A percentile compares a stretch with the other conserved stretches of the same genome.
Evolutionary conservation across 2,888 invertebrate species (phyloP).

Genomic region (Conomelus anceps): DNA sequence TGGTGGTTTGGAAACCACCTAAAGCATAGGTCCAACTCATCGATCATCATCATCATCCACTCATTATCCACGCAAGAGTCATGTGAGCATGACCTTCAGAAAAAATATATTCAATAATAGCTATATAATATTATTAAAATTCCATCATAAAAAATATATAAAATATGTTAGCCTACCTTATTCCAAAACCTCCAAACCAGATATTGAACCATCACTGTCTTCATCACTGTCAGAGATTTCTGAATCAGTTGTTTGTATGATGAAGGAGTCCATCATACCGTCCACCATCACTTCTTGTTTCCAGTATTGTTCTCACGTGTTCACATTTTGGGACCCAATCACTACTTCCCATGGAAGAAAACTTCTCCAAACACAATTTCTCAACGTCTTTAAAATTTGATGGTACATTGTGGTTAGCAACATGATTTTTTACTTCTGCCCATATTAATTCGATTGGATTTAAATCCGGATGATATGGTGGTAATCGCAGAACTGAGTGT

Average conservation of each 20-base stretch:
- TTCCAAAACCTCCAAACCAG: neutral
- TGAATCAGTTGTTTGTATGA: neutral
- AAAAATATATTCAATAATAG: too few species aligned
- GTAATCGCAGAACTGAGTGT: constrained; percentile 1
- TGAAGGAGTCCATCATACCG: neutral
- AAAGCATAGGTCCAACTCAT: too few species aligned
- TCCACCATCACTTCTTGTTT: neutral
- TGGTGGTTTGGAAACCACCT: too few species aligned
- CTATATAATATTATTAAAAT: too few species aligned
- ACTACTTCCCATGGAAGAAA: neutral
- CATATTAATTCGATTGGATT: constrained; percentile 18
- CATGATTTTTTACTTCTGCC: constrained; percentile 22
- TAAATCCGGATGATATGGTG: constrained; percentile 17
- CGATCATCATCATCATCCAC: too few species aligned
- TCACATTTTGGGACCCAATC: neutral
- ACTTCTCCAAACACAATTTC: neutral
- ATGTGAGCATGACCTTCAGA: too few species aligned
- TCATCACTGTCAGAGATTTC: neutral
- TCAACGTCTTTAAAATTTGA: constrained; percentile 1
- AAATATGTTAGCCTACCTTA: neutral
- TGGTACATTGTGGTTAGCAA: constrained; percentile 15
- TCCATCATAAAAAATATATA: too few species aligned
- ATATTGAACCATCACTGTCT: neutral
- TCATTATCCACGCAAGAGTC: too few species aligned
- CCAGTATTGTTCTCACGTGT: neutral